Base-by-base conservation (phyloP, 2,888 invertebrate species). In the Orthosia gracilis region DNA sequence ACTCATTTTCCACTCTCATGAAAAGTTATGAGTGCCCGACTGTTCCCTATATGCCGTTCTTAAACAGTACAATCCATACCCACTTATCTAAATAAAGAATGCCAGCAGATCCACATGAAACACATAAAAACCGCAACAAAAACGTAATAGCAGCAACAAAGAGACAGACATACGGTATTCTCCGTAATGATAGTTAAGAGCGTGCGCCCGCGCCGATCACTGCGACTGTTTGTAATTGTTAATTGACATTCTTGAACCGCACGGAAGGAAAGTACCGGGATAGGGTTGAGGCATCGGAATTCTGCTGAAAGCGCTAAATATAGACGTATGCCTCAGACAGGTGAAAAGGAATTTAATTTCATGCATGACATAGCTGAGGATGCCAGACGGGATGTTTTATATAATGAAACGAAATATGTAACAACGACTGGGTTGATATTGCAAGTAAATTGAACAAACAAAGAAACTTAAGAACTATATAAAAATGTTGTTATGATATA, bases 141-240 rank as follows among this genome's bases (percentile, higher is more conserved):
- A 80, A 63, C 58, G 18, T 69, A 69, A 84, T 55, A 71, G 58
- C 82, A 67, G 58, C 65, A 75, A 83, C 87, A 75, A 75, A 83
- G 63, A 85, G 77, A 85, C 85, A 83, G 76, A 80, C 85, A 76
- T 58, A 85, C 87, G 75, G 68, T 75, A 74, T 71, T 81, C 52
- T 69, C 52, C 49, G 70, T 85, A 85, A 73, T 74, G 57, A 77
- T 69, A 70, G 62, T 54, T 59, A 67, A 74, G 63, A 86, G 85
- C 82, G 87, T 89, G 89, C 89, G 88, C 87, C 61, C 50, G 80
- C 86, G 85, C 71, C 82, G 87, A 87, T 90, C 83, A 80, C 82
- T 76, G 79, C 77, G 82, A 74, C 86, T 79, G 84, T 88, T 92
- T 91, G 89, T 91, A 91, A 92, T 92, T 91, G 91, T 88, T 92